Percentiles rank a stretch among this genome's conserved stretches.
phyloP scores from a whole-genome alignment of 2,888 invertebrate genomes.

The Caenorhabditis sp. region DNA sequence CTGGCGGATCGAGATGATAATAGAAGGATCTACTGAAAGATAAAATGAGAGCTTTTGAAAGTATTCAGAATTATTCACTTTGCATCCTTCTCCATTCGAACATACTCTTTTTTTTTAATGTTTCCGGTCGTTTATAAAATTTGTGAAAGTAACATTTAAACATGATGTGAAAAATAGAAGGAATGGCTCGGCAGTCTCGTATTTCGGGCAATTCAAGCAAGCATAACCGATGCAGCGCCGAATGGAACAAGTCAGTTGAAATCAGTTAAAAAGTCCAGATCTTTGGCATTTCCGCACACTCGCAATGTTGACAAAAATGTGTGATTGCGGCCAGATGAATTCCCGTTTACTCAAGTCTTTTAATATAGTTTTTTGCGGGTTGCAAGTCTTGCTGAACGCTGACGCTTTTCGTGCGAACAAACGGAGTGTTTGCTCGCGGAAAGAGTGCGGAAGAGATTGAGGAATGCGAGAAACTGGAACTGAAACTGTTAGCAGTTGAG shows the following conservation, averaged over 20 bases:
- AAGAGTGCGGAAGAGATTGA: background rate
- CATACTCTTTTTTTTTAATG: background rate
- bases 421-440: background rate
- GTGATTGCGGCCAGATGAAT: background rate
- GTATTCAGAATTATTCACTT: too few species aligned
- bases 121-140: slow-evolving; percentile 8
- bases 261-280: too few species aligned
- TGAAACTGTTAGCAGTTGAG: too few species aligned
- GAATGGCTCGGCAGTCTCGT: slow-evolving; percentile 1
- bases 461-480: too few species aligned
- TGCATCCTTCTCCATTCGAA: background rate
- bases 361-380: background rate
- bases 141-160: slow-evolving; percentile 20
- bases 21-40: background rate
- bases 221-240: too few species aligned
- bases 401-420: background rate
- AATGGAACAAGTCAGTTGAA: too few species aligned
- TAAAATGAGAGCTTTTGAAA: background rate
- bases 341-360: background rate
- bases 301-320: background rate
- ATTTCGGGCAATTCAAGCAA: too few species aligned
- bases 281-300: too few species aligned
- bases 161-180: slow-evolving; percentile 19
- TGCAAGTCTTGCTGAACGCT: background rate
- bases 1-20: background rate